These are phyloP conservation scores for Thera obeliscata DNA, from an alignment of 2,888 invertebrate genomes.

Conservation along the genomic window DNA sequence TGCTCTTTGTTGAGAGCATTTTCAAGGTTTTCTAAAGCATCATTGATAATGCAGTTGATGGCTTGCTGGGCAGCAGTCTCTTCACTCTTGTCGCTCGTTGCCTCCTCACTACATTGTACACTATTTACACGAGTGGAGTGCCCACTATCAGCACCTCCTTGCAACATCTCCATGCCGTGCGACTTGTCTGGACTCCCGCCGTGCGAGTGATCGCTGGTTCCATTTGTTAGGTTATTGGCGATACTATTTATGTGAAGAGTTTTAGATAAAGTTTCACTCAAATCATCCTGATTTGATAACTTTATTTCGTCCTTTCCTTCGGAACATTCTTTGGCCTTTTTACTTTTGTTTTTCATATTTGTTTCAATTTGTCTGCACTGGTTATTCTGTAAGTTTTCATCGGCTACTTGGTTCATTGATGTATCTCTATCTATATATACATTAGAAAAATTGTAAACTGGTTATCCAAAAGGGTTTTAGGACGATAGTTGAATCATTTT, in stretches of 20 bases:
- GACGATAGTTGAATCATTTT: constrained; percentile 71
- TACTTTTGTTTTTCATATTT: constrained; percentile 75
- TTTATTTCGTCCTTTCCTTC: constrained; percentile 66
- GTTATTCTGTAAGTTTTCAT: constrained; percentile 71
- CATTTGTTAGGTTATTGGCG: constrained; percentile 78
- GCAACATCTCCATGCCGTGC: constrained; percentile 54
- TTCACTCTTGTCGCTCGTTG: constrained; percentile 49
- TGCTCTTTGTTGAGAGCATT: constrained; percentile 54
- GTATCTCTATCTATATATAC: constrained; percentile 76
- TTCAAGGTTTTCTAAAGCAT: constrained; percentile 57
- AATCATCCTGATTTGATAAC: constrained; percentile 68
- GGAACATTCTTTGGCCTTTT: constrained; percentile 80
- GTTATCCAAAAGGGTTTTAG: constrained; percentile 63
- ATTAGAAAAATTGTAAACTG: constrained; percentile 71
- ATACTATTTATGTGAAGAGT: constrained; percentile 75
- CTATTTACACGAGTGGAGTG: constrained; percentile 69
- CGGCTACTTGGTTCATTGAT: constrained; percentile 76
- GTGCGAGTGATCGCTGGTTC: constrained; percentile 72
- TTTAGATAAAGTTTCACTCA: constrained; percentile 73
- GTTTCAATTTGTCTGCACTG: constrained; percentile 74
- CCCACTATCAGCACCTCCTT: constrained; percentile 54
- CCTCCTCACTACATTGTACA: constrained; percentile 69
- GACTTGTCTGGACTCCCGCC: constrained; percentile 54
- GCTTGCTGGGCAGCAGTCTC: constrained; percentile 48
- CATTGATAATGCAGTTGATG: constrained; percentile 55